Base-by-base conservation (phyloP, 2,797 vertebrate species). In the Diplodus puntazzo region DNA sequence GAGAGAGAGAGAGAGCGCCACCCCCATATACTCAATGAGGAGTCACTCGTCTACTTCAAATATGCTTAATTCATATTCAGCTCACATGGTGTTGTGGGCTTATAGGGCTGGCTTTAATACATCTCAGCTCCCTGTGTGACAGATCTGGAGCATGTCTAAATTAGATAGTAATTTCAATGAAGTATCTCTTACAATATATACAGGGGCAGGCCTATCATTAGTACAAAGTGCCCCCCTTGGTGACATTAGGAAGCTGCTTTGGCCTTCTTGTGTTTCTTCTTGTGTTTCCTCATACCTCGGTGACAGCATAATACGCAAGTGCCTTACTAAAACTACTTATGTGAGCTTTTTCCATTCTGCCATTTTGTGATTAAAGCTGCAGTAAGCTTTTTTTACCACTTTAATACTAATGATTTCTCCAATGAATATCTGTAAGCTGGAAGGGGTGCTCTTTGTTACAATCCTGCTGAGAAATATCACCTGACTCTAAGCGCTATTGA, bases 81-180 rank as follows among this genome's bases (percentile, higher is more conserved):
- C 75, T 73, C 75, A 60, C 66, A 25, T 68, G 72, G 54, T 55
- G 60, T 66, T 62, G 73, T 25, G 69, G 77, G 73, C 64, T 88
- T 50, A 71, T 43, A 73, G 67, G 75, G 71, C 55, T 71, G 8
- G 73, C 87, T 88, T 85, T 90, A 87, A 88, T 72, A 79, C 79
- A 80, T 76, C 71, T 66, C 71, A 25, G 65, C 74, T 57, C 46
- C 75, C 75, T 77, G 34, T 80, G 42, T 87, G 90, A 87, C 86
- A 85, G 85, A 88, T 86, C 79, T 75, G 65, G 87, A 85, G 73
- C 75, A 79, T 25, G 75, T 81, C 73, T 76, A 81, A 87, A 89
- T 90, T 85, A 83, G 72, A 88, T 75, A 80, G 78, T 82, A 80
- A 79, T 90, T 89, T 83, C 82, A 84, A 61, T 86, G 73, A 89